These are phyloP conservation scores for Monochamus saltuarius DNA, from an alignment of 1,140 invertebrate species.

Conservation along the genomic window DNA sequence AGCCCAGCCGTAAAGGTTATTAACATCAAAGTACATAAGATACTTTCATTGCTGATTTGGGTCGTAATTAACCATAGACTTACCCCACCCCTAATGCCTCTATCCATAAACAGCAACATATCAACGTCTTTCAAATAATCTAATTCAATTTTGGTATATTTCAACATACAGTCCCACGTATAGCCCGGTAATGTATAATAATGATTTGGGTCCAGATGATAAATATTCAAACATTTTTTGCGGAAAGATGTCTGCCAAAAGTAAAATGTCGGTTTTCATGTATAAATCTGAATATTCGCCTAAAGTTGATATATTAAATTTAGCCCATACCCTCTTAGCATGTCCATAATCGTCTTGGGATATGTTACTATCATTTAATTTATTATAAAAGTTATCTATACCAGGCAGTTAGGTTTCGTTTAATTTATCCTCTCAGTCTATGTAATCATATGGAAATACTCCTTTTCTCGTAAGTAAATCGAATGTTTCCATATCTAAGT, in stretches of 20 bases:
- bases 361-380: slow-evolving; percentile 46
- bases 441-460: slow-evolving; percentile 45
- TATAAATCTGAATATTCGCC: slow-evolving; percentile 53
- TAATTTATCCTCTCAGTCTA: slow-evolving; percentile 37
- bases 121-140: slow-evolving; percentile 49
- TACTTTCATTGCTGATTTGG: slow-evolving; percentile 40
- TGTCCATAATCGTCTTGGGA: slow-evolving; percentile 44
- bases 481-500: slow-evolving; percentile 29
- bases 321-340: slow-evolving; percentile 52
- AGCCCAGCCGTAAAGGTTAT: slow-evolving; percentile 59
- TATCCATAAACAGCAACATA: slow-evolving; percentile 47
- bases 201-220: slow-evolving; percentile 45
- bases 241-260: slow-evolving; percentile 52
- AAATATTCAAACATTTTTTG: slow-evolving; percentile 37
- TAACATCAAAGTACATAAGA: slow-evolving; percentile 56
- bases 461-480: slow-evolving; percentile 45
- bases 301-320: slow-evolving; percentile 40
- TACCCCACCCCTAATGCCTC: slow-evolving; percentile 49
- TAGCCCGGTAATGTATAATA: slow-evolving; percentile 48
- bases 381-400: slow-evolving; percentile 21
- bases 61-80: slow-evolving; percentile 52
- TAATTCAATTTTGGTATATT: slow-evolving; percentile 40
- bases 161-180: slow-evolving; percentile 39
- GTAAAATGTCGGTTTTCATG: slow-evolving; percentile 51
- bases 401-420: background rate